Percentiles rank a stretch among this genome's conserved stretches.
Evolutionary conservation across 2,888 invertebrate species (phyloP).

Genomic region (Habroteleia sp.): DNA sequence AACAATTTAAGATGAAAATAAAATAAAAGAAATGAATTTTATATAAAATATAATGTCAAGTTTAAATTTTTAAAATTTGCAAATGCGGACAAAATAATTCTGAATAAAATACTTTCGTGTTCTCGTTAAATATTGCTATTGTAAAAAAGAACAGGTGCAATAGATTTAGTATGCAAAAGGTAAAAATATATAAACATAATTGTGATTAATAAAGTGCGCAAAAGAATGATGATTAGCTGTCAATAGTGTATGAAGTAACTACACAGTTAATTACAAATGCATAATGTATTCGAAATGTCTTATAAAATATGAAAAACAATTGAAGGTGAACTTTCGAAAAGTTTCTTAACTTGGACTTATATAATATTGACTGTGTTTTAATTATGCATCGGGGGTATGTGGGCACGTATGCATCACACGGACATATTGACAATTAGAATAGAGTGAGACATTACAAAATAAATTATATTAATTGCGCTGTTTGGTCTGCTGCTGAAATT

Average conservation of each 20-base stretch:
- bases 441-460: constrained; percentile 63
- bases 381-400: constrained; percentile 44
- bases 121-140: no score
- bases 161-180: no score
- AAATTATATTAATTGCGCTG: constrained; percentile 70
- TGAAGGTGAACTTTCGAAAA: constrained; percentile 59
- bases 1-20: no score
- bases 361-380: constrained; percentile 46
- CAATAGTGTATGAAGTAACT: constrained; percentile 48
- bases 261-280: constrained; percentile 49
- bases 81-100: no score
- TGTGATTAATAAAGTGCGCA: constrained; percentile 22
- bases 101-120: no score
- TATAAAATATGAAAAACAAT: constrained; percentile 61
- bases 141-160: no score
- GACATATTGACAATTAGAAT: constrained; percentile 41
- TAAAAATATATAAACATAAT: constrained; percentile 3
- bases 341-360: constrained; percentile 48
- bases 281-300: constrained; percentile 45
- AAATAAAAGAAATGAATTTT: no score
- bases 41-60: no score
- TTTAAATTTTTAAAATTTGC: no score
- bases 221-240: constrained; percentile 45
- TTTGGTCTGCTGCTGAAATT: constrained; percentile 70
- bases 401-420: constrained; percentile 30